phyloP scores from a whole-genome alignment of 92 coral and sea anemone genomes.

The Epizoanthus rinbou region DNA sequence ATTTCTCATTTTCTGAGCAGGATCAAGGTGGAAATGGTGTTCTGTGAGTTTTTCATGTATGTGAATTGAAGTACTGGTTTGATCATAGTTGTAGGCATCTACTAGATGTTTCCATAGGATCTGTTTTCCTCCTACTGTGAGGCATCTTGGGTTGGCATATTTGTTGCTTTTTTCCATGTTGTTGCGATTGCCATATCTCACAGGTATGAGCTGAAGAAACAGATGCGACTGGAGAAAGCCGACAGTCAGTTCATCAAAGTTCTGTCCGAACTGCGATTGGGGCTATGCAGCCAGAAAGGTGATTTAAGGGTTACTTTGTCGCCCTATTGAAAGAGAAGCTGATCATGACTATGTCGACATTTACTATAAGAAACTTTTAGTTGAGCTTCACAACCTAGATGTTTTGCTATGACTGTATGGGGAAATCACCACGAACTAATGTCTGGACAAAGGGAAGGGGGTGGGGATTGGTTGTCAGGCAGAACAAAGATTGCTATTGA shows the following conservation, averaged over 20 bases:
- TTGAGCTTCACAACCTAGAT: slow-evolving; percentile 36
- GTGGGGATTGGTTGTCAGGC: slow-evolving; percentile 43
- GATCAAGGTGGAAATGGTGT: no score
- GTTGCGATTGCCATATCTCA: slow-evolving; percentile 16
- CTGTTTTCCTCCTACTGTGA: neutral
- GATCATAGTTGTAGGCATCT: neutral
- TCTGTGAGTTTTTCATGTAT: neutral
- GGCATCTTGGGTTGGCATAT: neutral
- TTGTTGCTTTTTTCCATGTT: neutral
- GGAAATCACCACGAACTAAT: neutral
- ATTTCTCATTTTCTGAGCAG: no score
- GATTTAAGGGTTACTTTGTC: no score
- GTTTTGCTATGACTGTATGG: slow-evolving; percentile 10
- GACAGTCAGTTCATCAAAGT: neutral
- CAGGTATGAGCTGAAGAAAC: slow-evolving; percentile 1
- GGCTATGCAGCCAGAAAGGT: slow-evolving; percentile 18
- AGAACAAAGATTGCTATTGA: slow-evolving; percentile 4
- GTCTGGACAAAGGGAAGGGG: slow-evolving; percentile 19
- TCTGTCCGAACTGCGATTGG: slow-evolving; percentile 33
- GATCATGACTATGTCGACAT: neutral
- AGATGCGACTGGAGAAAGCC: slow-evolving; percentile 17
- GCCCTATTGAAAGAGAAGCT: no score
- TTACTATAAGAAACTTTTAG: slow-evolving; percentile 26
- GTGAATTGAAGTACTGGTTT: neutral
- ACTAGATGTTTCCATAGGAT: neutral